phyloP scores from a whole-genome alignment of 2,113 vertebrate genomes.

The Baryphthengus martii region DNA sequence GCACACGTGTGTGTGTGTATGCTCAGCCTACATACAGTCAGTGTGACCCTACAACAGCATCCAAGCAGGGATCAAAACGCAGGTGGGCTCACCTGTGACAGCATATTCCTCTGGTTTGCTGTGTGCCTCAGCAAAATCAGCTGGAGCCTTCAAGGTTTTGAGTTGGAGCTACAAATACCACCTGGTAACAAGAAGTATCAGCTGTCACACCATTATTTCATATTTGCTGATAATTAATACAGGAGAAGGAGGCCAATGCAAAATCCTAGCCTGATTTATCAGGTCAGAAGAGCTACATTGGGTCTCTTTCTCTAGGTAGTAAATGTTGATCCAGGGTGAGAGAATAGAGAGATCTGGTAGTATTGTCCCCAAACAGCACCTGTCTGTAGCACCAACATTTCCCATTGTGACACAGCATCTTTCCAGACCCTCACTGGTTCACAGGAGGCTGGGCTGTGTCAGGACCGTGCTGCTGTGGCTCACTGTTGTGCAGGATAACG shows the following conservation, averaged over 20 bases:
- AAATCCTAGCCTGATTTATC: background rate
- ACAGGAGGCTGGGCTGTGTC: background rate
- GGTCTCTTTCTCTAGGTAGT: background rate
- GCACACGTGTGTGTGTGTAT: background rate
- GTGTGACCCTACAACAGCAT: background rate
- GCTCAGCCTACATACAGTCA: background rate
- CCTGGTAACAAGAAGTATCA: background rate
- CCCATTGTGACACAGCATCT: background rate
- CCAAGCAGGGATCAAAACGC: background rate
- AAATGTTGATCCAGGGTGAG: background rate
- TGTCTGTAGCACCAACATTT: accelerated
- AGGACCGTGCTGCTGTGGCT: background rate
- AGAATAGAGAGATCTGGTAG: background rate
- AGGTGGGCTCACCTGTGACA: background rate
- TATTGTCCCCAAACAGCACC: background rate
- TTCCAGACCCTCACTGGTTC: background rate
- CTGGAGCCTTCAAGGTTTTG: background rate
- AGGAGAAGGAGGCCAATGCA: background rate
- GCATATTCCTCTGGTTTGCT: background rate
- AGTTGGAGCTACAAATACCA: background rate
- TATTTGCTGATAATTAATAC: background rate
- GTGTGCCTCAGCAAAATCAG: background rate
- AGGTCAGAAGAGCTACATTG: background rate
- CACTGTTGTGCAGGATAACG: background rate
- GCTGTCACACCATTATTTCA: background rate